Base-by-base conservation (phyloP, 1,140 invertebrate genomes). In the Drosophila bocki region DNA sequence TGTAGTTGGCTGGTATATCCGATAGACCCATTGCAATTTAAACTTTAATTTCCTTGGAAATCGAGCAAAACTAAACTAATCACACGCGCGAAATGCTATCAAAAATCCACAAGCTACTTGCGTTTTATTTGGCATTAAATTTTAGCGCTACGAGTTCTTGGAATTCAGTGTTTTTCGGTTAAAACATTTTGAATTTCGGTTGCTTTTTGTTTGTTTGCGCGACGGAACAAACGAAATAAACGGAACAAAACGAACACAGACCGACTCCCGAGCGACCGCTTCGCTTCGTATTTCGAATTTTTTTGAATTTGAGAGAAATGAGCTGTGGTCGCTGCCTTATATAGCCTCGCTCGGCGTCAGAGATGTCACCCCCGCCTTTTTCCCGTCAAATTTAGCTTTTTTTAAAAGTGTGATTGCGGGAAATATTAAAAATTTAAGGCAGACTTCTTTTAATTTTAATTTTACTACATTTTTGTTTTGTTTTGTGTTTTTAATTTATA, bases 1-100 rank as follows among this genome's bases (percentile, higher is more conserved):
- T 90, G 50, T 92, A 92, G 58, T 82, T 85, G 71, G 71, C 65
- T 79, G 84, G 87, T 77, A 87, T 91, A 88, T 92, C 91, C 67
- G 91, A 88, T 45, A 92, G 65, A 84, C 91, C 91, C 91, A 92
- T 92, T 42, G 53, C 75, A 42, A 35, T 54, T 47, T 71, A 13
- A 35, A 22, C 42, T 59, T 67, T 47, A 13, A 13, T 61, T 56
- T 48, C 45, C 17, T 47, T 35, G n/a, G 42, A 47, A 60, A 35
- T 54, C 11, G 26, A n/a, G 29, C 17, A 47, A 44, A 50, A 54
- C 53, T 26, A 48, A 75, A 62, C 67, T 50, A 39, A 74, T 45
- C 33, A 44, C 35, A 75, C 54, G 17, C 51, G 70, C 60, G 47
- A 68, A 63, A 47, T 47, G 54, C 68, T 48, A 37, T 33, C 17